These are phyloP conservation scores for Rhopalosiphum padi DNA, from an alignment of 1,140 invertebrate species.

Conservation along the genomic window DNA sequence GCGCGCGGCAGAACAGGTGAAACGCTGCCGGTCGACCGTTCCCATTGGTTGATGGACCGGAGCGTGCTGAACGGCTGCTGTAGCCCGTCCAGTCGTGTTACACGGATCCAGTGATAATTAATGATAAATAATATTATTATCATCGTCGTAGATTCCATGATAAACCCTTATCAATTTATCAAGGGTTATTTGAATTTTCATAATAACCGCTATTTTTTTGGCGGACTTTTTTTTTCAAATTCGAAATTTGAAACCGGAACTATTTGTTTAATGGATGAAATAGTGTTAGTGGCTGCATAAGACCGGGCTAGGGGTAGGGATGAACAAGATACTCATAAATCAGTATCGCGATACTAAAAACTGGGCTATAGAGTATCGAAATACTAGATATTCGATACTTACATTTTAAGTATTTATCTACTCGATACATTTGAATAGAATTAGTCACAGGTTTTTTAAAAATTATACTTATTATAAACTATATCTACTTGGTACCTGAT, in stretches of 20 bases:
- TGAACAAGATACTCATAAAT: too few species aligned
- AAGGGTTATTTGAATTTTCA: background rate
- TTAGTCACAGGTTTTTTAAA: too few species aligned
- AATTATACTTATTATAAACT: too few species aligned
- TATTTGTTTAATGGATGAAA: too few species aligned
- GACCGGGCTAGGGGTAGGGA: too few species aligned
- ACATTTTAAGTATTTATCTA: too few species aligned
- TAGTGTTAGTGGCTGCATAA: too few species aligned
- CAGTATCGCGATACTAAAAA: too few species aligned
- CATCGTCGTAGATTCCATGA: background rate
- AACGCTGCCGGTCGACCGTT: conserved; percentile 1
- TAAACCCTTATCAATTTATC: background rate
- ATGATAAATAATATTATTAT: background rate
- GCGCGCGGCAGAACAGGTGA: conserved; percentile 46
- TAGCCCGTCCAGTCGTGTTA: background rate
- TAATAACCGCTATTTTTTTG: background rate
- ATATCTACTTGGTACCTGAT: too few species aligned
- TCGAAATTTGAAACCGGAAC: background rate
- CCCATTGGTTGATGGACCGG: background rate
- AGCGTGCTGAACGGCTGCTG: background rate
- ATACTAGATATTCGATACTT: too few species aligned
- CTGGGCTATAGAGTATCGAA: too few species aligned
- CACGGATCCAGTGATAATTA: background rate
- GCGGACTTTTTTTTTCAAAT: background rate
- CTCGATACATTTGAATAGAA: too few species aligned